Evolutionary conservation across 1,140 invertebrate species (phyloP), one percentile per base, ranked within the genome.

Genomic region (Anastatus disparis): DNA sequence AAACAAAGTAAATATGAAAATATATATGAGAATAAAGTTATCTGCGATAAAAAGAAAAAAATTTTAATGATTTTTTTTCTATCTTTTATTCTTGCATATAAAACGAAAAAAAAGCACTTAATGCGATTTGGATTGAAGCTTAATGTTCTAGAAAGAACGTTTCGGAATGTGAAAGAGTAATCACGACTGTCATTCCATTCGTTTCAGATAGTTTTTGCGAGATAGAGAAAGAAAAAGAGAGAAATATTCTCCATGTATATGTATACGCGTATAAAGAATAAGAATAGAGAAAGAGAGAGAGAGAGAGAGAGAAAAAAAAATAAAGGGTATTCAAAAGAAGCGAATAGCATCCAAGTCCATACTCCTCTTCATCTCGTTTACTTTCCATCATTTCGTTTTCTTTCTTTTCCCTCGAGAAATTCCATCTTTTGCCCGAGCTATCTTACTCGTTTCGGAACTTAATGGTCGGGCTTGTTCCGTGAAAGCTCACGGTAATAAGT

Each of bases 101-200:
- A 66, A 46, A 40, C 3, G 26, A 61, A 35, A 46, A 58, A 46
- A 27, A 46, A 56, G 29, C 31, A 48, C 35, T 53, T 67, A 38
- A 62, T 68, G 58, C 31, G 42, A 62, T 65, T 53, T 44, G 50
- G 62, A 72, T 64, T 64, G 63, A 69, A 63, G 61, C 61, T 67
- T 71, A 70, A 75, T 79, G 59, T 70, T 73, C 61, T 53, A 73
- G 58, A 71, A 75, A 68, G 68, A 77, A 72, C 72, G 71, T 75
- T 55, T 50, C 44, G 71, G 75, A 78, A 76, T 74, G 77, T 58
- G 72, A 75, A 76, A 73, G 73, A 69, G 72, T 73, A 74, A 78
- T 74, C 72, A 75, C 42, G 68, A 53, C 63, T 52, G 74, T 71
- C 71, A 71, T 78, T 78, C 59, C 69, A 52, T 58, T 26, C 63